Percentiles rank a stretch among this genome's conserved stretches.
Conservation (phyloP, 2,797 vertebrate species). For the Heterohyrax brucei region DNA sequence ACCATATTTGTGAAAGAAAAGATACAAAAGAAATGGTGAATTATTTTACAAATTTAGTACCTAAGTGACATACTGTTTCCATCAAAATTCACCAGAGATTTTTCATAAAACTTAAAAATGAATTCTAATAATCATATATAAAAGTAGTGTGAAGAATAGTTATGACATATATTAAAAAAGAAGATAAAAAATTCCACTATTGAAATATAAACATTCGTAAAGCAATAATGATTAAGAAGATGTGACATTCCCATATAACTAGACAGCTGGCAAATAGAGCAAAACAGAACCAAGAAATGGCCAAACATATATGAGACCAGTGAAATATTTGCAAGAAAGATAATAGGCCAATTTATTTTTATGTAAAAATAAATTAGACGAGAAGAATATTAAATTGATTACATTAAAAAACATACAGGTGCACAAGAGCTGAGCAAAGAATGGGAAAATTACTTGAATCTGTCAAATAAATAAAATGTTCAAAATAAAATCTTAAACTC, state of each 20-base stretch:
- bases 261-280: not conserved
- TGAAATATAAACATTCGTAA: not conserved
- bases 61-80: not conserved
- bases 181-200: not conserved
- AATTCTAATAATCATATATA: not conserved
- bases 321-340: not conserved
- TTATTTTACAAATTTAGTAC: not conserved
- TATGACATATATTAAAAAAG: not conserved
- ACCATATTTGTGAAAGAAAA: not conserved
- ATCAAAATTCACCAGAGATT: not conserved
- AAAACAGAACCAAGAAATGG: not conserved
- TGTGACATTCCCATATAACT: not conserved
- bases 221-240: not conserved
- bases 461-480: not conserved
- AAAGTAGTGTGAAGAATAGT: not conserved
- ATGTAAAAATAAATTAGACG: not conserved
- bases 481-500: not conserved
- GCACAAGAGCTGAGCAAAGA: not conserved
- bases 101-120: slow-evolving; percentile 24
- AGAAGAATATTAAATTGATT: not conserved
- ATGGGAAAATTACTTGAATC: not conserved
- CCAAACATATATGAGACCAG: not conserved
- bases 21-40: not conserved
- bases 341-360: not conserved
- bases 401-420: not conserved